Conservation (phyloP, 2,113 vertebrate species). For the Stictonetta naevosa region DNA sequence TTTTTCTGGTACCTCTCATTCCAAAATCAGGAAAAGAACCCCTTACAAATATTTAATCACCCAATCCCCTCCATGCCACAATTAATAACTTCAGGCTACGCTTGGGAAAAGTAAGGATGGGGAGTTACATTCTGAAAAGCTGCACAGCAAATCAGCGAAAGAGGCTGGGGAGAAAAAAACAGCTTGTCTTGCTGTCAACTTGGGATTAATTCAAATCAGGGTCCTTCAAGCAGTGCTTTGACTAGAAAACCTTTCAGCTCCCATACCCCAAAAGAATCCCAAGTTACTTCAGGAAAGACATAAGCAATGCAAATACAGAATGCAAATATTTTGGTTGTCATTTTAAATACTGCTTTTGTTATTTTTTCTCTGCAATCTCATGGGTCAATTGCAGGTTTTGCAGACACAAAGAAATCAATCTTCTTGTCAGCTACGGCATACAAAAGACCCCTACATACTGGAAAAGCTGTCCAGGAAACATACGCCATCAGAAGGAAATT, state of each 20-base stretch:
- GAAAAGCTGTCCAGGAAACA: not conserved
- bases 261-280: not conserved
- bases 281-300: not conserved
- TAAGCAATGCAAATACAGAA: constrained; percentile 7
- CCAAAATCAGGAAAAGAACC: not conserved
- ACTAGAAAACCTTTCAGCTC: not conserved
- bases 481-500: not conserved
- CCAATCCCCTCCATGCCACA: not conserved
- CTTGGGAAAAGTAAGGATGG: not conserved
- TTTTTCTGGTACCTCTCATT: not conserved
- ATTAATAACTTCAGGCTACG: not conserved
- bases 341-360: not conserved
- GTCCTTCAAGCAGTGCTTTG: not conserved
- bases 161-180: not conserved
- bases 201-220: not conserved
- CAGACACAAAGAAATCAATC: constrained; percentile 10
- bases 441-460: not conserved
- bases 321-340: not conserved
- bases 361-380: not conserved
- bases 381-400: not conserved
- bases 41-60: not conserved
- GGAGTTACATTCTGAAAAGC: not conserved
- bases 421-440: not conserved
- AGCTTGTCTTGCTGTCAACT: not conserved
- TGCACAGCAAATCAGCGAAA: not conserved